Evolutionary conservation across 2,888 invertebrate species (phyloP).

Genomic region (Sympetrum striolatum): DNA sequence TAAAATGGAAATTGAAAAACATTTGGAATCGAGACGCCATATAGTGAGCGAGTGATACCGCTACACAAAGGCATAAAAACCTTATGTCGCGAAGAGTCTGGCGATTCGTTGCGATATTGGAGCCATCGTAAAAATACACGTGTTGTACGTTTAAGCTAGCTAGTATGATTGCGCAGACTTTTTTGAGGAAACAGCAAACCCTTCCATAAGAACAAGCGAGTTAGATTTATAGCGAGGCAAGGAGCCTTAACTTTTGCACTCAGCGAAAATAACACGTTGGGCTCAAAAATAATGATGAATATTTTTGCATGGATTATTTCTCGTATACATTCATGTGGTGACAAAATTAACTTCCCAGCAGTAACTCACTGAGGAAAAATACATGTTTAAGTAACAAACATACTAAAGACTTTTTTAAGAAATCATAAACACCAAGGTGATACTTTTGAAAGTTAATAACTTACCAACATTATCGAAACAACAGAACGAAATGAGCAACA

Average conservation of each 20-base stretch:
- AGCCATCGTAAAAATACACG: slow-evolving; percentile 30
- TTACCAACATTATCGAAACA: too few species aligned
- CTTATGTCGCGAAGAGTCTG: slow-evolving; percentile 16
- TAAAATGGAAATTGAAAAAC: not conserved
- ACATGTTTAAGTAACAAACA: too few species aligned
- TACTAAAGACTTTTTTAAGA: too few species aligned
- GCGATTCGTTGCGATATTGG: not conserved
- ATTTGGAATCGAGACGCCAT: not conserved
- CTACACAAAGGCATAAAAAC: slow-evolving; percentile 28
- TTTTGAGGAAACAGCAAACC: not conserved
- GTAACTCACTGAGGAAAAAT: too few species aligned
- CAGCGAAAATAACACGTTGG: not conserved
- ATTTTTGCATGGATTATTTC: too few species aligned
- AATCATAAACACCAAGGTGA: too few species aligned
- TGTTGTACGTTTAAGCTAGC: slow-evolving; percentile 15
- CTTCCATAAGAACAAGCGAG: not conserved
- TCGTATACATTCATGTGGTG: too few species aligned
- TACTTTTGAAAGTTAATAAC: too few species aligned
- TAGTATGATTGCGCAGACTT: not conserved
- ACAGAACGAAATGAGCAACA: too few species aligned
- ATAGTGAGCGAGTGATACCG: slow-evolving; percentile 26
- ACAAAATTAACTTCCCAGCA: too few species aligned
- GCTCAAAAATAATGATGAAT: not conserved
- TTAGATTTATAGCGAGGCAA: not conserved
- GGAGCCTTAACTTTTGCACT: not conserved